Evolutionary conservation across 2,113 vertebrate species (phyloP).

Genomic region (Dasyprocta punctata): DNA sequence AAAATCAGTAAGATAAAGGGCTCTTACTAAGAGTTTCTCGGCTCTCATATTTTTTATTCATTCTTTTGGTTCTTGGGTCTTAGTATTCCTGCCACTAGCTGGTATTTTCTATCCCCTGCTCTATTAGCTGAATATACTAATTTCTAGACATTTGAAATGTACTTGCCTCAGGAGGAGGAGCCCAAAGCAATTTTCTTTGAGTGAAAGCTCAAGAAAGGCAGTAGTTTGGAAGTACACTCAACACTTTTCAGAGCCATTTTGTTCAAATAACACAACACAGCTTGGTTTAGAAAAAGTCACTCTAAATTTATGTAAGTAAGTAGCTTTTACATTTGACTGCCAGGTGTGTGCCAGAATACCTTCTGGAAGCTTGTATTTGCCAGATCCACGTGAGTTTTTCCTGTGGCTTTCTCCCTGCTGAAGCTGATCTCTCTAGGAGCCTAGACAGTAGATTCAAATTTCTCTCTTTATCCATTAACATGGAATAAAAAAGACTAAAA

Average conservation of each 20-base stretch:
- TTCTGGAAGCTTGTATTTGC: constrained; percentile 63
- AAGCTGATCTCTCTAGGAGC: constrained; percentile 12
- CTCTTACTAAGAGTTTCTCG: neutral
- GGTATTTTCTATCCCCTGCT: neutral
- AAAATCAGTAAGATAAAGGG: constrained; percentile 14
- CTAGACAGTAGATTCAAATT: constrained; percentile 10
- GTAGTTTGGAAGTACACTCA: constrained; percentile 45
- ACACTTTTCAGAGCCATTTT: constrained; percentile 64
- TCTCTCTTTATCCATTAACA: constrained; percentile 52
- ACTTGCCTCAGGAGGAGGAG: constrained; percentile 21
- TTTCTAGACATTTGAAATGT: constrained; percentile 40
- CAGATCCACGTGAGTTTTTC: neutral
- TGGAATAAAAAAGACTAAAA: constrained; percentile 48
- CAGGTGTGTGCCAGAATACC: constrained; percentile 65
- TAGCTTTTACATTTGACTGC: constrained; percentile 72
- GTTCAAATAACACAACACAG: constrained; percentile 69
- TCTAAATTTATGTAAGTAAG: constrained; percentile 72
- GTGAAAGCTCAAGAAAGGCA: constrained; percentile 52
- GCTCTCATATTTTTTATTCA: neutral
- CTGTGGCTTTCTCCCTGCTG: constrained; percentile 3
- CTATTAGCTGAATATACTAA: neutral
- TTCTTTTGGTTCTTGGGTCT: constrained; percentile 28
- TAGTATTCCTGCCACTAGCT: constrained; percentile 7
- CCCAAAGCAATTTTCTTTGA: constrained; percentile 53
- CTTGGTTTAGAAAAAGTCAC: constrained; percentile 73